Evolutionary conservation across 2,113 vertebrate genomes (phyloP).

Genomic region (Otis tarda): DNA sequence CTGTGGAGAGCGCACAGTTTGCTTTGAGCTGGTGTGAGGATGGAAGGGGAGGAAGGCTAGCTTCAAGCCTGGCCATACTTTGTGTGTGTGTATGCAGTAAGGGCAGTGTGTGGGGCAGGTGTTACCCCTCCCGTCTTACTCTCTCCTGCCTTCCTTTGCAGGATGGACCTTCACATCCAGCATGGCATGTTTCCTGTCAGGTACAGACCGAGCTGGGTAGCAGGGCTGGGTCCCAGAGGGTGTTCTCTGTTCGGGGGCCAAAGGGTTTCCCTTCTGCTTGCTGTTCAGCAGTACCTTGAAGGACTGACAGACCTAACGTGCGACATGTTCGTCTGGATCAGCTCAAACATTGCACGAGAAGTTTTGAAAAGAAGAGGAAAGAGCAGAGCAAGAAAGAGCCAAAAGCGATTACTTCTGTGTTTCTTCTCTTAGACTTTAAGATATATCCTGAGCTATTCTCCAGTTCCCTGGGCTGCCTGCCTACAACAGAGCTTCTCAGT

Average conservation of each 20-base stretch:
- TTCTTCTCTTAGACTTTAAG: neutral
- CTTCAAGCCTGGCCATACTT: no score
- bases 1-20: neutral
- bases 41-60: neutral
- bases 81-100: neutral
- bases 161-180: neutral
- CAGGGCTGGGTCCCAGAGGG: no score
- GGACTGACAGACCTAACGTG: neutral
- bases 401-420: neutral
- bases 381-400: neutral
- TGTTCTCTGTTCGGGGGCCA: neutral
- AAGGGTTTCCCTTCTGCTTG: neutral
- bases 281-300: neutral
- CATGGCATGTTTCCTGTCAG: no score
- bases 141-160: neutral
- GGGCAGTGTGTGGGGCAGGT: no score
- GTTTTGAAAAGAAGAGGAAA: neutral
- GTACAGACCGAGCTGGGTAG: neutral
- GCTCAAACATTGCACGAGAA: neutral
- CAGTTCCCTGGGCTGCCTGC: neutral
- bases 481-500: neutral
- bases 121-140: neutral
- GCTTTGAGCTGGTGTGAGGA: neutral
- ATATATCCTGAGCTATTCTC: neutral
- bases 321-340: neutral